A percentile compares a stretch with the other conserved stretches of the same genome.
Conservation (phyloP, 1,140 invertebrate species). For the Drosophila orena region DNA sequence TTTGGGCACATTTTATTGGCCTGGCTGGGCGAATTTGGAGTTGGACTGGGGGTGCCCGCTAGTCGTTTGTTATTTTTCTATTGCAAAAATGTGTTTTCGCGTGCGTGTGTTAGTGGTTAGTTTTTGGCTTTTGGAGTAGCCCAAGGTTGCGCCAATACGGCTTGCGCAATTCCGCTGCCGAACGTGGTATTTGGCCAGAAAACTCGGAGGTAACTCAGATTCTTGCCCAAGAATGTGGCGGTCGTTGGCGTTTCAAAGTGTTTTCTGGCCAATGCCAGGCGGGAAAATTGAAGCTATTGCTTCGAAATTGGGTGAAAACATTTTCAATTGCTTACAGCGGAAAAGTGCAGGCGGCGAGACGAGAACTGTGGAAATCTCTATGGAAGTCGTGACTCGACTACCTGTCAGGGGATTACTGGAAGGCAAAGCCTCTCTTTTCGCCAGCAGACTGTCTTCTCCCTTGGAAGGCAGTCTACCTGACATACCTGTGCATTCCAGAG, state of each 20-base stretch:
- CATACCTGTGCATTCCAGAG: constrained; percentile 13
- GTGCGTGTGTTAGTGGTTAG: constrained; percentile 24
- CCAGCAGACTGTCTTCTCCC: not conserved
- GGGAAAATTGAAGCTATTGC: constrained; percentile 11
- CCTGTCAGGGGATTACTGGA: constrained; percentile 27
- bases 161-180: constrained; percentile 65
- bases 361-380: constrained; percentile 22
- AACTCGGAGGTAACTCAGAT: constrained; percentile 59
- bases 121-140: constrained; percentile 67
- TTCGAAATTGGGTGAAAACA: constrained; percentile 29
- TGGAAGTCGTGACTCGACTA: constrained; percentile 15
- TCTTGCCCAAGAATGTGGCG: constrained; percentile 73
- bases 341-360: constrained; percentile 21
- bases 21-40: constrained; percentile 35
- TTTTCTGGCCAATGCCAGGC: constrained; percentile 53
- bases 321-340: constrained; percentile 19
- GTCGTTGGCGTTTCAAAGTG: constrained; percentile 42
- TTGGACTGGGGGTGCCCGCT: constrained; percentile 35
- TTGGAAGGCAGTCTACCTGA: constrained; percentile 31
- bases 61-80: constrained; percentile 39
- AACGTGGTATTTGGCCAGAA: constrained; percentile 75
- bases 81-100: constrained; percentile 23
- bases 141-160: constrained; percentile 72
- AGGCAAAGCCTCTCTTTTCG: constrained; percentile 9
- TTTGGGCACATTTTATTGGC: constrained; percentile 63